These are phyloP conservation scores for Cotesia chilonis DNA, from an alignment of 1,140 invertebrate species.

Conservation along the genomic window DNA sequence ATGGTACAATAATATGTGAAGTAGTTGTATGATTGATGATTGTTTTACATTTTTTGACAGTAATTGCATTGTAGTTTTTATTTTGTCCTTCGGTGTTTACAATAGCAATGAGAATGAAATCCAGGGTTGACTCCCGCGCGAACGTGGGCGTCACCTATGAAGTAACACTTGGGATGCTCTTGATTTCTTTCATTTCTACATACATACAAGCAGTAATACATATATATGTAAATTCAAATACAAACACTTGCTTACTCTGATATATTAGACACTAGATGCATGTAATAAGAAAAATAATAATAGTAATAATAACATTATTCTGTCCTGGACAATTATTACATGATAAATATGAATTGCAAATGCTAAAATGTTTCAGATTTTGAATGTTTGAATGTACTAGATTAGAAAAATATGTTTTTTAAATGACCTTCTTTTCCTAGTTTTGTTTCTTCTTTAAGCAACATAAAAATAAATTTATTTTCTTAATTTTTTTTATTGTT, in stretches of 20 bases:
- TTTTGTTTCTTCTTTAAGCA: too few relatives aligned
- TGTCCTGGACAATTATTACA: constrained; percentile 6
- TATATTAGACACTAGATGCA: background rate
- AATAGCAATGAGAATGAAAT: constrained; percentile 2
- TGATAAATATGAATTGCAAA: constrained; percentile 5
- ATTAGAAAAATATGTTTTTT: constrained; percentile 4
- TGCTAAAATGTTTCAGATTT: background rate
- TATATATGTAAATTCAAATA: constrained; percentile 2
- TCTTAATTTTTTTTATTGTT: too few relatives aligned
- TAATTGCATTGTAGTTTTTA: constrained; percentile 22
- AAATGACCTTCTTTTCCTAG: background rate
- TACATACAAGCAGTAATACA: background rate
- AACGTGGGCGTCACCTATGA: constrained; percentile 31
- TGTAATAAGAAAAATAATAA: background rate
- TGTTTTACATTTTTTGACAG: constrained; percentile 27
- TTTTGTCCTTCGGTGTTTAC: background rate
- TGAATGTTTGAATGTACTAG: background rate
- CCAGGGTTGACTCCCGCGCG: constrained; percentile 31
- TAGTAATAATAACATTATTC: too few relatives aligned
- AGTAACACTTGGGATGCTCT: constrained; percentile 30
- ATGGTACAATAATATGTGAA: background rate
- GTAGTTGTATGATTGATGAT: background rate
- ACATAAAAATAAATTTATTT: too few relatives aligned
- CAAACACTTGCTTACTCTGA: background rate
- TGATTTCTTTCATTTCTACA: constrained; percentile 18